Evolutionary conservation across 2,797 vertebrate species (phyloP).

Genomic region (Sylvilagus floridanus): DNA sequence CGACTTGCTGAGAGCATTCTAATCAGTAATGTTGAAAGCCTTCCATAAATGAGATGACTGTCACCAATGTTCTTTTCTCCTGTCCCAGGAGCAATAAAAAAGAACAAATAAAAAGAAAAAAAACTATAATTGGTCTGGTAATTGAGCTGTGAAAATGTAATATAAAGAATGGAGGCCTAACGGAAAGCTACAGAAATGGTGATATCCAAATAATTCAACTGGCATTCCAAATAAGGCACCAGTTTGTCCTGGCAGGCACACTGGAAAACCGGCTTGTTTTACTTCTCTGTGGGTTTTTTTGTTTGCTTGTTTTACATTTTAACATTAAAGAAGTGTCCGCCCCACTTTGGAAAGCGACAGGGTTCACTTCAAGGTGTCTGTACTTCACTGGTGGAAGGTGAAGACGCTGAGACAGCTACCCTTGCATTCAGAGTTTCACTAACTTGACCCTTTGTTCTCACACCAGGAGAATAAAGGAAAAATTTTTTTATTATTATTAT

Average conservation of each 20-base stretch:
- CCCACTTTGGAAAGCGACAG: not conserved
- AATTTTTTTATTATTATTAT: not conserved
- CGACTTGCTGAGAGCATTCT: slow-evolving; percentile 82
- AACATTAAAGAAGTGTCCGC: slow-evolving; percentile 6
- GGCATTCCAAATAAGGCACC: not conserved
- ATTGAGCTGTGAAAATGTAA: slow-evolving; percentile 83
- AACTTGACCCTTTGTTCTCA: slow-evolving; percentile 61
- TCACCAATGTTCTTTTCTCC: slow-evolving; percentile 70
- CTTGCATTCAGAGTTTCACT: slow-evolving; percentile 68
- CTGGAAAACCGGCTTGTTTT: not conserved
- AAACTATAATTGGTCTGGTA: slow-evolving; percentile 85
- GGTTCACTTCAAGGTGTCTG: not conserved
- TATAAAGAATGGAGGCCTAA: slow-evolving; percentile 78
- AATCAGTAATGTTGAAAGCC: slow-evolving; percentile 79
- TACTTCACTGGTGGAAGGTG: slow-evolving; percentile 32
- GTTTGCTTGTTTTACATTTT: slow-evolving; percentile 35
- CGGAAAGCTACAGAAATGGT: slow-evolving; percentile 55
- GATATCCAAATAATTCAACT: slow-evolving; percentile 31
- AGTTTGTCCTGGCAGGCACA: not conserved
- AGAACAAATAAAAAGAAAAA: slow-evolving; percentile 85
- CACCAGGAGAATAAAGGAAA: not conserved
- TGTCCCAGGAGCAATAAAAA: slow-evolving; percentile 81
- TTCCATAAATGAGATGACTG: slow-evolving; percentile 85
- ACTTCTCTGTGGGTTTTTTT: not conserved
- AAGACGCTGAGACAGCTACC: slow-evolving; percentile 38